Evolutionary conservation across 2,797 vertebrate species (phyloP).

Genomic region (Adelosebastes latens): DNA sequence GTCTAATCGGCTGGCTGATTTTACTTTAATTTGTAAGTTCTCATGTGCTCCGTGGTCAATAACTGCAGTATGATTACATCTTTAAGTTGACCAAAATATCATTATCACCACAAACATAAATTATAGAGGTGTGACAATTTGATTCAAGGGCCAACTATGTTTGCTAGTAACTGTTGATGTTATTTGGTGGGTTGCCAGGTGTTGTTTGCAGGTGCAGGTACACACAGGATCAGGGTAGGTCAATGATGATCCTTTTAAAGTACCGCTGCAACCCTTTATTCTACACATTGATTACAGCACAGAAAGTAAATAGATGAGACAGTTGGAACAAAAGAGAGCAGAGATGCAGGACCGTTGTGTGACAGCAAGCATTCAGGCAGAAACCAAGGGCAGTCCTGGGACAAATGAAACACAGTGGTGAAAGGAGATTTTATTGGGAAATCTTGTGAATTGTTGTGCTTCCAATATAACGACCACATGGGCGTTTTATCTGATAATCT

Average conservation of each 20-base stretch:
- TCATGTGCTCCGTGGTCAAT: neutral
- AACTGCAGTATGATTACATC: neutral
- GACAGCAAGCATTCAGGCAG: neutral
- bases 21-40: neutral
- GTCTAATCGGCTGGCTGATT: neutral
- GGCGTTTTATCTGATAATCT: neutral
- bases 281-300: neutral
- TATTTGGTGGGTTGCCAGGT: neutral
- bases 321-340: slow-evolving; percentile 7
- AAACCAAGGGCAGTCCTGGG: neutral
- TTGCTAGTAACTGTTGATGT: too few relatives aligned
- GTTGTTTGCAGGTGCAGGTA: neutral
- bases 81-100: neutral
- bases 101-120: neutral
- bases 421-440: neutral
- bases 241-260: neutral
- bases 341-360: neutral
- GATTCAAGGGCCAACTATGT: neutral
- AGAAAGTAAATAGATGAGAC: slow-evolving; percentile 3
- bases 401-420: neutral
- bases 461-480: neutral
- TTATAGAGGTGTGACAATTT: neutral
- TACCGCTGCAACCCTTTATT: neutral
- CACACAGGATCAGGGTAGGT: neutral
- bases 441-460: neutral